Base-by-base conservation (phyloP, 2,888 invertebrate genomes). In the Dendrolimus pini region DNA sequence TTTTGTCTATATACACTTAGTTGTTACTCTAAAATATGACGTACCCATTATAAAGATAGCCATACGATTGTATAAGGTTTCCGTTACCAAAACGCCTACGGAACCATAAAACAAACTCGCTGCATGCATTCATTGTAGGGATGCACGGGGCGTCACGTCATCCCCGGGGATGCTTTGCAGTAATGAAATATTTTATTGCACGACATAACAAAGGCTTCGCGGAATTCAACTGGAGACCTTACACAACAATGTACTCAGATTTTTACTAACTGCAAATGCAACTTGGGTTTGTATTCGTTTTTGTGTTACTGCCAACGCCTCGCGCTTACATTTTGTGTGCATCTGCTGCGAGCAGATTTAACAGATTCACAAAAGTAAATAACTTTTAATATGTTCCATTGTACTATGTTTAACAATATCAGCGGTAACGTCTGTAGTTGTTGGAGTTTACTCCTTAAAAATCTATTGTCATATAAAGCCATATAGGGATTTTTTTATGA, bases 141-240 rank as follows among this genome's bases (percentile, higher is more conserved):
- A n/a, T 56, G 12, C 42, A 56, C 53, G 56, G 60, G 58, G 54
- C 56, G 53, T 54, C 54, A 18, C 59, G 60, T 55, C 61, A 59
- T 57, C 63, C 59, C 62, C 59, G 65, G 62, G 74, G 74, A 78
- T 77, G 77, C 76, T 81, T 76, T 79, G 72, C 78, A 74, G 80
- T 85, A 85, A 86, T 85, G 84, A 86, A 85, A 85, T 85, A 85
- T 85, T 85, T 86, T 86, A 85, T 83, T 82, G 75, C 80, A 72
- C 73, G 65, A 65, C 66, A 72, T 72, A 76, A 82, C 82, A 79
- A 81, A 83, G 77, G 78, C 76, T 68, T 62, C 67, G 62, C 63
- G 72, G 74, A 70, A 77, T 77, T 75, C 74, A 69, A 74, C 71
- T 69, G 67, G 69, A 72, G 74, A 77, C 75, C 70, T 71, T 72